Evolutionary conservation across 2,113 vertebrate species (phyloP).

Genomic region (Eurypyga helias): DNA sequence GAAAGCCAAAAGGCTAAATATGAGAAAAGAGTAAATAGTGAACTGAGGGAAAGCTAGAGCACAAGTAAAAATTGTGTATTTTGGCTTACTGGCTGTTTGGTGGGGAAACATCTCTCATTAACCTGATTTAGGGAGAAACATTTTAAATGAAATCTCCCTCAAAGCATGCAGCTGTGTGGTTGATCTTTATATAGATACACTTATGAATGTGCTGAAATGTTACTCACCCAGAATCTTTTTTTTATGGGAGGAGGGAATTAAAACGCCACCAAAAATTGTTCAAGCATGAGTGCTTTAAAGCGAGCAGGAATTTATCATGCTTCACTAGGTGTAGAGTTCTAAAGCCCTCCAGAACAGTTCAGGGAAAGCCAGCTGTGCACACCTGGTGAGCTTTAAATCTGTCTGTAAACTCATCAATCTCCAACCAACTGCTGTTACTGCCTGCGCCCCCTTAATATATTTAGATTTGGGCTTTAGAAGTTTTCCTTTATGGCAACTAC

Average conservation of each 20-base stretch:
- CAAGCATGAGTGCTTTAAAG: slow-evolving; percentile 4
- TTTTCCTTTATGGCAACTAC: background rate
- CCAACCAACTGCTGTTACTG: background rate
- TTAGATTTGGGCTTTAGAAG: slow-evolving; percentile 1
- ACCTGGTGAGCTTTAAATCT: slow-evolving; percentile 61
- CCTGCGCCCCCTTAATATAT: background rate
- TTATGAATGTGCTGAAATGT: background rate
- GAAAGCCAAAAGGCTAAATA: background rate
- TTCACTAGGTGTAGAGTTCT: slow-evolving; percentile 45
- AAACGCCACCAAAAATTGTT: background rate
- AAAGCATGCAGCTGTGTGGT: background rate
- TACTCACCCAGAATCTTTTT: background rate
- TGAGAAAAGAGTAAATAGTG: background rate
- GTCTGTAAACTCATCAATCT: slow-evolving; percentile 49
- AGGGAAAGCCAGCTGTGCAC: slow-evolving; percentile 45
- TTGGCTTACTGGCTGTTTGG: background rate
- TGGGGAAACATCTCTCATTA: background rate
- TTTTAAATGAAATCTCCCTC: background rate
- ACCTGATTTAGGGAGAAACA: background rate
- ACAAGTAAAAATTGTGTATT: background rate
- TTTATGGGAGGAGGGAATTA: background rate
- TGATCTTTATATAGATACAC: background rate
- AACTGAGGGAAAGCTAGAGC: background rate
- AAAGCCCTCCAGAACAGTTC: slow-evolving; percentile 11
- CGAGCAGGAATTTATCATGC: slow-evolving; percentile 1